These are phyloP conservation scores for Sesamia nonagrioides DNA, from an alignment of 1,140 invertebrate genomes.

Conservation along the genomic window DNA sequence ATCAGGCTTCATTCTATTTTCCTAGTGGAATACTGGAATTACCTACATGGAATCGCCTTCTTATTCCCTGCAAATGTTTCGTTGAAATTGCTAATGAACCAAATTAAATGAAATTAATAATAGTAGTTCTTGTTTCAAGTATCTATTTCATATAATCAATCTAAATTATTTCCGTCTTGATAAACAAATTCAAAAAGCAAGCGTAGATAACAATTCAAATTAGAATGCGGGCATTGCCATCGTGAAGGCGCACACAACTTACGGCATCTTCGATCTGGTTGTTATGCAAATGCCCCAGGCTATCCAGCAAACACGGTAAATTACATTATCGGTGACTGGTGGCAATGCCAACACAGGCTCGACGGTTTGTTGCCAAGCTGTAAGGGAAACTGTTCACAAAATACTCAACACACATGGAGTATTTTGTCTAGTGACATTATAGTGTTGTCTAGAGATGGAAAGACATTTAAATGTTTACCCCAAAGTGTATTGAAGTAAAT, in stretches of 20 bases:
- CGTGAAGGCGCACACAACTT: conserved; percentile 51
- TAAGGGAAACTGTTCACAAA: background rate
- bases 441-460: background rate
- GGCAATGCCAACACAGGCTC: conserved; percentile 7
- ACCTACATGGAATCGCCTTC: too few species aligned
- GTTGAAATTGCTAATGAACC: too few species aligned
- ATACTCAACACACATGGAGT: background rate
- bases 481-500: too few species aligned
- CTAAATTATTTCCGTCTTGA: background rate
- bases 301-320: conserved; percentile 45
- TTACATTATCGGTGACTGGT: conserved; percentile 45
- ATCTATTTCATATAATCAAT: too few species aligned
- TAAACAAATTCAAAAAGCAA: background rate
- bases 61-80: too few species aligned
- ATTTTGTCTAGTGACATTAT: background rate
- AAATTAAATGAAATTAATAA: too few species aligned
- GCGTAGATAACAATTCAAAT: background rate
- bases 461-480: too few species aligned
- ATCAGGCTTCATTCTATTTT: background rate
- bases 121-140: too few species aligned
- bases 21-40: too few species aligned
- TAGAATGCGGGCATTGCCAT: background rate
- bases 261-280: conserved; percentile 51
- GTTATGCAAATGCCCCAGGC: conserved; percentile 51
- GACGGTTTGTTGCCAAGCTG: conserved; percentile 6